These are phyloP conservation scores for Muschampia plurimacula DNA, from an alignment of 2,888 invertebrate genomes.

Conservation along the genomic window DNA sequence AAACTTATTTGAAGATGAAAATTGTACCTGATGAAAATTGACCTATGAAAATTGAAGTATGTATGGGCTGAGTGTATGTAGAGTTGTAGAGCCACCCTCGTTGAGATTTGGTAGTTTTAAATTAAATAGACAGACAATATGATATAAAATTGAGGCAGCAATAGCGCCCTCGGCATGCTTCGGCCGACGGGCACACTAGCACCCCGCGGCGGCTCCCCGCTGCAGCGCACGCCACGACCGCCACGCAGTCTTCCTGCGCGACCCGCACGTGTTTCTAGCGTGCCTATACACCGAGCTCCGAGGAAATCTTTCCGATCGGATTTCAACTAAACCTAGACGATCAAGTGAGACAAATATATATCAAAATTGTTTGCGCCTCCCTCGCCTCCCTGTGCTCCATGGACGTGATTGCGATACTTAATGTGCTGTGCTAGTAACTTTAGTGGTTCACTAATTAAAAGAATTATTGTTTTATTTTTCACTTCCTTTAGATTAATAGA, in stretches of 20 bases:
- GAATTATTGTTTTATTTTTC: constrained; percentile 77
- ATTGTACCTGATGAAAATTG: too few relatives aligned
- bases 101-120: constrained; percentile 15
- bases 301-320: constrained; percentile 67
- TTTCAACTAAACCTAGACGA: constrained; percentile 58
- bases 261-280: constrained; percentile 81
- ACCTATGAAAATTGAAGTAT: too few relatives aligned
- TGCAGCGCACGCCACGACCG: constrained; percentile 70
- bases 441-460: constrained; percentile 74
- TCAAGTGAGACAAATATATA: constrained; percentile 56
- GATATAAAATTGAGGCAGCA: constrained; percentile 46
- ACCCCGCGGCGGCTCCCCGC: constrained; percentile 60
- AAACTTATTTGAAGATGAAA: too few relatives aligned
- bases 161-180: constrained; percentile 64
- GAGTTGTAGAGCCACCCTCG: neutral
- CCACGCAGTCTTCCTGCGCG: constrained; percentile 86
- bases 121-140: constrained; percentile 34
- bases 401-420: constrained; percentile 51
- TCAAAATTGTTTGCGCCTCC: constrained; percentile 50
- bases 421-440: constrained; percentile 60
- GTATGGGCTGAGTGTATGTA: neutral
- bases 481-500: constrained; percentile 77
- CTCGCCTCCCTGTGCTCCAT: constrained; percentile 55
- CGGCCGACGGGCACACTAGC: constrained; percentile 56
- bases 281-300: constrained; percentile 62